phyloP scores from a whole-genome alignment of 2,113 vertebrate genomes.

The Hucho hucho region DNA sequence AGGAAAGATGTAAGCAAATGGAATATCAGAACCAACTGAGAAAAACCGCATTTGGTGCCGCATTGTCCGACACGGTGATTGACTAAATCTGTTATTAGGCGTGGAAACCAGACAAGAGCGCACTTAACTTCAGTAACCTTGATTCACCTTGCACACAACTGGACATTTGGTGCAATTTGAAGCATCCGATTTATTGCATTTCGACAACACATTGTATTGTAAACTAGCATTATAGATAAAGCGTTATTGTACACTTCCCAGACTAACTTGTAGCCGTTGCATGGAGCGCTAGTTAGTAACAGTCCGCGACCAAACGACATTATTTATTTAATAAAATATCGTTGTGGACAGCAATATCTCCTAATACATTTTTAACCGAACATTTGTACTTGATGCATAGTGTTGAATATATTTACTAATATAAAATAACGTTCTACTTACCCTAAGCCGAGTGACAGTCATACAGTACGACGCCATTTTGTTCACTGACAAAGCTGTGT shows the following conservation, averaged over 20 bases:
- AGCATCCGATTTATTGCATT: rapidly evolving
- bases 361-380: constrained; percentile 32
- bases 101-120: constrained; percentile 12
- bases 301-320: constrained; percentile 54
- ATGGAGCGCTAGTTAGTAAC: neutral
- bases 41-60: too few species aligned
- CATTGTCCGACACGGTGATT: too few species aligned
- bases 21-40: too few species aligned
- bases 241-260: neutral
- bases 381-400: rapidly evolving
- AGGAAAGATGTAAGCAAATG: too few species aligned
- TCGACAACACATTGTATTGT: neutral
- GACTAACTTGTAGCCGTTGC: neutral
- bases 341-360: neutral
- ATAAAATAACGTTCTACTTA: constrained; percentile 61
- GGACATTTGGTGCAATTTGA: neutral
- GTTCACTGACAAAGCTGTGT: constrained; percentile 84
- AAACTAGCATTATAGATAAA: neutral
- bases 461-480: constrained; percentile 89
- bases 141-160: constrained; percentile 77
- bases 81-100: too few species aligned
- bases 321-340: neutral
- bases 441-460: constrained; percentile 79
- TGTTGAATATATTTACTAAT: neutral
- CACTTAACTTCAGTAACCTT: constrained; percentile 71